Conservation (phyloP, 92 coral and sea anemone genomes). For the Paragorgia papillata region DNA sequence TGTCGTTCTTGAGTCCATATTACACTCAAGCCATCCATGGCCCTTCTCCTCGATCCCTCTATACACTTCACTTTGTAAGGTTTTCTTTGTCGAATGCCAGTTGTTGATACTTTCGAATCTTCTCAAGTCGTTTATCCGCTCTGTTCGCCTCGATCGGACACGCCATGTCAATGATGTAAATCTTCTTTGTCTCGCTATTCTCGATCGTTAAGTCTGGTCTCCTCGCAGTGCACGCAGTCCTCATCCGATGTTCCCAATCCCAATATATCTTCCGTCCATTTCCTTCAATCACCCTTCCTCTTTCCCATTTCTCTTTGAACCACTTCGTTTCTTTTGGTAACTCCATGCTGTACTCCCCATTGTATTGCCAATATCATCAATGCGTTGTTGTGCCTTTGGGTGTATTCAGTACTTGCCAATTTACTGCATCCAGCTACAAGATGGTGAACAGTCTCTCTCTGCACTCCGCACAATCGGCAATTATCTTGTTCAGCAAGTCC, state of each 20-base stretch:
- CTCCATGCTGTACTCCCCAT: constrained; percentile 17
- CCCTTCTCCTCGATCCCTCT: too few species aligned
- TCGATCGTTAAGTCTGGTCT: too few species aligned
- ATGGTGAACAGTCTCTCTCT: constrained; percentile 45
- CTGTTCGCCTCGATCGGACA: too few species aligned
- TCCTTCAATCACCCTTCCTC: constrained; percentile 20
- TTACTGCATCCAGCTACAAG: constrained; percentile 40
- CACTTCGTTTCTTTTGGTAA: constrained; percentile 15
- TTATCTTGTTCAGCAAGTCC: constrained; percentile 23
- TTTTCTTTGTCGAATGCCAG: too few species aligned
- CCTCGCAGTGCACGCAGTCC: background rate
- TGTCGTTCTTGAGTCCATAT: too few species aligned
- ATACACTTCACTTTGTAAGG: too few species aligned
- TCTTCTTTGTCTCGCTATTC: too few species aligned
- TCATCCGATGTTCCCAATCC: background rate
- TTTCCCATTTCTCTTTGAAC: constrained; percentile 31
- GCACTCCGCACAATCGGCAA: constrained; percentile 14
- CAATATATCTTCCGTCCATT: constrained; percentile 13
- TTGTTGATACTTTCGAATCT: too few species aligned
- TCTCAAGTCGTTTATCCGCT: too few species aligned
- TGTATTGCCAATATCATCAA: constrained; percentile 39
- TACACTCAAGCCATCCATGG: too few species aligned
- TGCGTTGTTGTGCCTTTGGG: constrained; percentile 50
- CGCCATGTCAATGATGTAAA: too few species aligned
- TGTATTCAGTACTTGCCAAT: constrained; percentile 45